Base-by-base conservation (phyloP, 2,797 vertebrate genomes). In the Cyprinella venusta region DNA sequence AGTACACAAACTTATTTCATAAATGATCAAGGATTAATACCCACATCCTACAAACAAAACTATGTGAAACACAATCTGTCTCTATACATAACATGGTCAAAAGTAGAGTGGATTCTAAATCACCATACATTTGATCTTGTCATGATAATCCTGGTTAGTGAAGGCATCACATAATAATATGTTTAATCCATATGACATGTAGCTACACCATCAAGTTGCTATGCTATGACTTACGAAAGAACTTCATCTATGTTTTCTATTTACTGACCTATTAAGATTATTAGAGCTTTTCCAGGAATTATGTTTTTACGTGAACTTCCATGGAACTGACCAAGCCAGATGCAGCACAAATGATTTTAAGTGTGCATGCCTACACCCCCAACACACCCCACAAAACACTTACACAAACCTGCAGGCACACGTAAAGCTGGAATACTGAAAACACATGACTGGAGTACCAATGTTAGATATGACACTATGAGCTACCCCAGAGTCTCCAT, bases 21-120 rank as follows among this genome's bases (percentile, higher is more conserved):
- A 79, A 87, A 79, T 67, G 64, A 92, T 91, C 91, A 92, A 92
- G n/a, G 92, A 91, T 84, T 83, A 70, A 69, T 91, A 68, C 48
- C 30, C 90, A 89, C 88, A 89, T 90, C 88, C 89, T 91, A 91
- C 90, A 91, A 94, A 92, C 90, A 89, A 91, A 91, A 91, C 84
- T 77, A 84, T 85, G 38, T 52, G 52, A 81, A 87, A 81, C 87
- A 86, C 91, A 81, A 83, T 92, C 90, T 93, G 91, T 87, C 77
- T 92, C 91, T 94, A 92, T 90, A 92, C 90, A 90, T 90, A 92
- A 94, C 86, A 89, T 89, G 77, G 64, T 92, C 91, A 91, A 93
- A 93, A 91, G 91, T 91, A 93, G 91, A 88, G 89, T 91, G 90
- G 90, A 78, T 59, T 79, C 83, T 89, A 90, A 85, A 89, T 91